These are phyloP conservation scores for Todiramphus saurophagus DNA, from an alignment of 2,113 vertebrate species.

Conservation along the genomic window DNA sequence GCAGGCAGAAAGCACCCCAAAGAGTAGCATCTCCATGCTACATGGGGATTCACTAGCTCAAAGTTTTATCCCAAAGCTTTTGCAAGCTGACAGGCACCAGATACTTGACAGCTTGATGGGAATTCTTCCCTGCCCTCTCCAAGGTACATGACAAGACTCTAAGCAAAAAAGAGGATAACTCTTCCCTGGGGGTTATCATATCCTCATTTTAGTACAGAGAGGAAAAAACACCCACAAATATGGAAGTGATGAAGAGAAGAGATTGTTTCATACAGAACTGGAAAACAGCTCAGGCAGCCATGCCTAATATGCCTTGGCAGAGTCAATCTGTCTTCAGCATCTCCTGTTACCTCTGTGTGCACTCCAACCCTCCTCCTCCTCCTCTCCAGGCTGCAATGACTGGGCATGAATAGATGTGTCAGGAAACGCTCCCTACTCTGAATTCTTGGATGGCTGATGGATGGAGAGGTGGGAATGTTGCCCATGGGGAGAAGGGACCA, in stretches of 20 bases:
- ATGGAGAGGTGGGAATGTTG: neutral
- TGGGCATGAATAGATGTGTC: neutral
- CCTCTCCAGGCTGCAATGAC: neutral
- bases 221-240: neutral
- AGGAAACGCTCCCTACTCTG: neutral
- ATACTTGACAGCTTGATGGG: neutral
- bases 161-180: neutral
- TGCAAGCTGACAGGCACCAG: neutral
- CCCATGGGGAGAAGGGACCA: neutral
- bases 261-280: neutral
- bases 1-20: neutral
- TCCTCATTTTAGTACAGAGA: neutral
- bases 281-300: neutral
- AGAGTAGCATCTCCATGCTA: neutral
- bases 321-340: neutral
- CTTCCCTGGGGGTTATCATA: neutral
- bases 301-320: neutral
- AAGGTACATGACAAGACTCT: neutral
- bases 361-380: neutral
- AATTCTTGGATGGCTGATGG: neutral
- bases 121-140: neutral
- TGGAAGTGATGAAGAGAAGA: neutral
- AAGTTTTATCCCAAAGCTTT: neutral
- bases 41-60: neutral
- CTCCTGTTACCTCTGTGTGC: neutral